Conservation (phyloP, 2,797 vertebrate genomes). For the Galaxias olidus region DNA sequence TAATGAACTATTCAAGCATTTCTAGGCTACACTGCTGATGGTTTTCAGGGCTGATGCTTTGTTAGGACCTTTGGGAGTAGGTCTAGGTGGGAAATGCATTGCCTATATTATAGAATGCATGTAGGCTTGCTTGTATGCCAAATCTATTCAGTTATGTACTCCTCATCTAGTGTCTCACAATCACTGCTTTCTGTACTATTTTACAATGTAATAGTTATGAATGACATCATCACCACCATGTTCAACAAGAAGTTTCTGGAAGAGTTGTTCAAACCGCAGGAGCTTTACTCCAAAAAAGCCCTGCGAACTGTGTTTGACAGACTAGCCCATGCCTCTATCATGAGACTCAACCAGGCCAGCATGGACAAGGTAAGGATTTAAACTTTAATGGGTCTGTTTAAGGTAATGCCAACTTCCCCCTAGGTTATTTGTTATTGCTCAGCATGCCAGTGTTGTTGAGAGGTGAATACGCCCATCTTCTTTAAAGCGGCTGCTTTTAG, state of each 20-base stretch:
- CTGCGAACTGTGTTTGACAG: constrained; percentile 93
- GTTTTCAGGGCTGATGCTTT: constrained; percentile 50
- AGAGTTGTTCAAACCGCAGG: constrained; percentile 96
- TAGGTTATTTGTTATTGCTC: no score
- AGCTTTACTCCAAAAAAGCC: constrained; percentile 97
- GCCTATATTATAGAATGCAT: constrained; percentile 36
- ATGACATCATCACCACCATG: constrained; percentile 98
- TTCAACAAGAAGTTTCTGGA: constrained; percentile 97
- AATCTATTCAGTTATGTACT: no score
- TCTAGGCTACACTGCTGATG: constrained; percentile 20
- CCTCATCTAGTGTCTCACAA: constrained; percentile 12
- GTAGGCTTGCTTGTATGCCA: constrained; percentile 33
- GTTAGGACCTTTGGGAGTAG: constrained; percentile 26
- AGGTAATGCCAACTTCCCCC: no score
- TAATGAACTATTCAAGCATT: not conserved
- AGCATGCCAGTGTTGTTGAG: no score
- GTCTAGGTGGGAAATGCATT: constrained; percentile 15
- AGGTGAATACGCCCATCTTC: no score
- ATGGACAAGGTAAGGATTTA: constrained; percentile 96
- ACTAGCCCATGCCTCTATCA: constrained; percentile 95
- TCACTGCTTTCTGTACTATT: constrained; percentile 25
- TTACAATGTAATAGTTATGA: constrained; percentile 83
- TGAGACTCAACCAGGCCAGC: constrained; percentile 97
- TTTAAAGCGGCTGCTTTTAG: no score
- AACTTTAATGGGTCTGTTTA: no score